A percentile compares a stretch with the other conserved stretches of the same genome.
phyloP scores from a whole-genome alignment of 1,140 invertebrate species.

The Musca vetustissima region DNA sequence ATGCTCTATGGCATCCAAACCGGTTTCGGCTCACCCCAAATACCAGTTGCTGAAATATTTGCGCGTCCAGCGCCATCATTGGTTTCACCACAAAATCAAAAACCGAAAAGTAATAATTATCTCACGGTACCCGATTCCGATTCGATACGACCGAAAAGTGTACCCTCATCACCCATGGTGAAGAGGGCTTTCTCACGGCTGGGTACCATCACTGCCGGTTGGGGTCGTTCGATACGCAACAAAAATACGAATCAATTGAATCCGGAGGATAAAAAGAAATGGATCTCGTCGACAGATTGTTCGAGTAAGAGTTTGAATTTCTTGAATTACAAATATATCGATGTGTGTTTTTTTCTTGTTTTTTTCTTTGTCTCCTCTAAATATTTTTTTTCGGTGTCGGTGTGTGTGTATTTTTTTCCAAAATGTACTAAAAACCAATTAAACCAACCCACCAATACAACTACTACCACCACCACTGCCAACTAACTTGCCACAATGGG shows the following conservation, averaged over 20 bases:
- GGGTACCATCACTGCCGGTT: conserved; percentile 85
- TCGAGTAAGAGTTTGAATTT: conserved; percentile 68
- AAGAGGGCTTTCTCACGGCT: conserved; percentile 86
- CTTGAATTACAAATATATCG: conserved; percentile 53
- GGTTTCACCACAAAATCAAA: conserved; percentile 72
- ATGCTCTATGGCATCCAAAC: conserved; percentile 94
- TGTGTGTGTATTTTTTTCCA: neutral
- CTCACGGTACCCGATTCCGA: conserved; percentile 77
- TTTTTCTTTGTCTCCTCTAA: conserved; percentile 25
- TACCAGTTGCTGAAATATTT: conserved; percentile 84
- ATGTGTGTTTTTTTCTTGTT: conserved; percentile 47
- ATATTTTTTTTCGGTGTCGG: conserved; percentile 12
- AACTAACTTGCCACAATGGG: neutral
- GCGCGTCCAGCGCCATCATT: conserved; percentile 81
- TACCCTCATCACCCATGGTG: conserved; percentile 92
- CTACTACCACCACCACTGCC: too few relatives aligned
- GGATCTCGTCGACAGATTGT: conserved; percentile 89
- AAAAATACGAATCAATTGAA: conserved; percentile 70
- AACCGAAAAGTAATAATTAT: conserved; percentile 89
- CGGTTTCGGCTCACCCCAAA: conserved; percentile 89
- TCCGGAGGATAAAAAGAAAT: conserved; percentile 87
- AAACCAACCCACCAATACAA: too few relatives aligned
- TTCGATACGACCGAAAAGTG: conserved; percentile 79
- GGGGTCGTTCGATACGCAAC: conserved; percentile 81
- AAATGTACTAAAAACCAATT: neutral